A percentile compares a stretch with the other conserved stretches of the same genome.
These are phyloP conservation scores for Epizoanthus illoricatus DNA, from an alignment of 92 coral and sea anemone genomes.

Conservation along the genomic window DNA sequence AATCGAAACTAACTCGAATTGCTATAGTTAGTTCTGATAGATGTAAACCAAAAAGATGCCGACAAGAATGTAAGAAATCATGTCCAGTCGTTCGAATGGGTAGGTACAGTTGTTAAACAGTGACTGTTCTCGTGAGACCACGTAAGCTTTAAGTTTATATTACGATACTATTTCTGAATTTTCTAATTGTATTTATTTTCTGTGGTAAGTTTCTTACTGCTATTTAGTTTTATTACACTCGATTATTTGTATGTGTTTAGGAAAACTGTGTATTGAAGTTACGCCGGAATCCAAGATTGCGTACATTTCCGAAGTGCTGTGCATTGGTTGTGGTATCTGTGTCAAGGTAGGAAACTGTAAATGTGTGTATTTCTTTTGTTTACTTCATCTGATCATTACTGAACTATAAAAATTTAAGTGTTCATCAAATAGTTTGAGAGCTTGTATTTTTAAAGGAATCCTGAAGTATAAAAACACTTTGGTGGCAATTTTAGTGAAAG, in stretches of 20 bases:
- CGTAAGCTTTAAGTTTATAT: conserved; percentile 14
- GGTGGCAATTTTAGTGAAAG: no score
- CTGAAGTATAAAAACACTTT: no score
- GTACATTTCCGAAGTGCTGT: conserved; percentile 80
- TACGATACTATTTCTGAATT: neutral
- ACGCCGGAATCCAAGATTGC: conserved; percentile 71
- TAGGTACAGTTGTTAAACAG: conserved; percentile 27
- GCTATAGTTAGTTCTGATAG: conserved; percentile 91
- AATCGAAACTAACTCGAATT: conserved; percentile 92
- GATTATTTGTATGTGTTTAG: conserved; percentile 45
- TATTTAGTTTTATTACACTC: neutral
- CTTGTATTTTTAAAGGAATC: neutral
- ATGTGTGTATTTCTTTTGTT: no score
- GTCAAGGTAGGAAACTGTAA: conserved; percentile 68
- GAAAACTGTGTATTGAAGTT: conserved; percentile 96
- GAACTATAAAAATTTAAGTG: neutral
- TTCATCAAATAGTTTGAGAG: neutral
- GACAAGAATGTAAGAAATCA: conserved; percentile 87
- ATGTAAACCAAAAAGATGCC: conserved; percentile 96
- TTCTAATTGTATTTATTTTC: neutral
- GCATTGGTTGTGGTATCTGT: conserved; percentile 99
- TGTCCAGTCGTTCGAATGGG: conserved; percentile 99
- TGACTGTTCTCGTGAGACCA: neutral
- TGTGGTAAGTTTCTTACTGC: neutral
- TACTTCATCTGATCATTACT: neutral